These are phyloP conservation scores for Aegotheles bennettii DNA, from an alignment of 2,113 vertebrate species.

Conservation along the genomic window DNA sequence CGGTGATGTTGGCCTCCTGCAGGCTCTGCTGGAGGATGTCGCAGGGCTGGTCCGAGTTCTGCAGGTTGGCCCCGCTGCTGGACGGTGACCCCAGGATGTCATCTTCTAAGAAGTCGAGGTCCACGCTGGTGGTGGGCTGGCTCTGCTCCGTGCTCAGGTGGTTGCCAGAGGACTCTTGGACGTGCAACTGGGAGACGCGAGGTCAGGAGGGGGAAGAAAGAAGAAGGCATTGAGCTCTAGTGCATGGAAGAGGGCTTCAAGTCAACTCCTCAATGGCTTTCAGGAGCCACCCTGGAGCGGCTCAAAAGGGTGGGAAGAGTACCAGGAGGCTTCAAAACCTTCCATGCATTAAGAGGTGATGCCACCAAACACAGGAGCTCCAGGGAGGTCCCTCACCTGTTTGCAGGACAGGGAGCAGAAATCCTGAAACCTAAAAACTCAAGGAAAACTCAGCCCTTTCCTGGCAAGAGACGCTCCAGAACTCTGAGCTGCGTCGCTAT, in stretches of 20 bases:
- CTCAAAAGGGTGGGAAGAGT: no score
- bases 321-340: no score
- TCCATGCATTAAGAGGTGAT: no score
- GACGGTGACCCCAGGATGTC: conserved; percentile 89
- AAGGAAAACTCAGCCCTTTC: no score
- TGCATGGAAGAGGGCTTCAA: background rate
- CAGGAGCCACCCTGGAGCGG: no score
- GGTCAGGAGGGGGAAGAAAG: background rate
- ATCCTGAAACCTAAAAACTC: no score
- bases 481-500: no score
- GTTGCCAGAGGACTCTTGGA: conserved; percentile 84
- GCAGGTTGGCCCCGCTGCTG: background rate
- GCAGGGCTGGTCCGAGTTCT: conserved; percentile 84
- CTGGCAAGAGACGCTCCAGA: no score
- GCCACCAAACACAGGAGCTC: no score
- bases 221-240: background rate
- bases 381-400: no score
- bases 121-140: conserved; percentile 85
- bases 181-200: conserved; percentile 74
- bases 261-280: background rate
- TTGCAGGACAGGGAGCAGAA: no score
- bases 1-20: conserved; percentile 96
- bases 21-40: conserved; percentile 98
- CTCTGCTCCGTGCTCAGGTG: conserved; percentile 78
- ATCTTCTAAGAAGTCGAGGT: conserved; percentile 95